Percentiles rank a stretch among this genome's conserved stretches.
Conservation (phyloP, 2,113 vertebrate species). For the Cyanoderma ruficeps region DNA sequence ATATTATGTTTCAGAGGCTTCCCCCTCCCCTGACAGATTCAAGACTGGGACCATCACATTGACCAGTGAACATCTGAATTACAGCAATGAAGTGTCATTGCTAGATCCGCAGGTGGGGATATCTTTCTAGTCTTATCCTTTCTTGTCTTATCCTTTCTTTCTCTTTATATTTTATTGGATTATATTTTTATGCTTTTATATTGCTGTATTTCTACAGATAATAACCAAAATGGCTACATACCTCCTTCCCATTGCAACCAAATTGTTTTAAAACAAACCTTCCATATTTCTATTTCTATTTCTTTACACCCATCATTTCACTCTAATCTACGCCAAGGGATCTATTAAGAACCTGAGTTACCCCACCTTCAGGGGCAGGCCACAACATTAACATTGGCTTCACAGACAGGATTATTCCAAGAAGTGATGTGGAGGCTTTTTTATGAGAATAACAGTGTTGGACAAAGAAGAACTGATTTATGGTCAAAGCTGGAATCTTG, state of each 20-base stretch:
- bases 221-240: background rate
- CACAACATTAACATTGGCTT: background rate
- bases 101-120: rapidly evolving
- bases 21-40: background rate
- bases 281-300: background rate
- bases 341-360: background rate
- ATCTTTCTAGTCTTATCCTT: background rate
- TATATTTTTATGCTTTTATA: background rate
- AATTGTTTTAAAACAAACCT: background rate
- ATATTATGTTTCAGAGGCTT: background rate
- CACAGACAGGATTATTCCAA: background rate
- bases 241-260: background rate
- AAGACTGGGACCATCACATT: background rate
- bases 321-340: background rate
- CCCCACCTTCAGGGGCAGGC: background rate
- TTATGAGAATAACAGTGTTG: background rate
- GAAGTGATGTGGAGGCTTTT: background rate
- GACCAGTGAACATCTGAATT: background rate
- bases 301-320: background rate
- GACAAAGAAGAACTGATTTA: background rate
- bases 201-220: background rate
- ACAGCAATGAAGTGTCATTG: background rate
- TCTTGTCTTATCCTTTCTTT: background rate
- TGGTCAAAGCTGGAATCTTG: background rate
- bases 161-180: background rate